phyloP scores from a whole-genome alignment of 2,888 invertebrate species.

The Galerucella pusilla region DNA sequence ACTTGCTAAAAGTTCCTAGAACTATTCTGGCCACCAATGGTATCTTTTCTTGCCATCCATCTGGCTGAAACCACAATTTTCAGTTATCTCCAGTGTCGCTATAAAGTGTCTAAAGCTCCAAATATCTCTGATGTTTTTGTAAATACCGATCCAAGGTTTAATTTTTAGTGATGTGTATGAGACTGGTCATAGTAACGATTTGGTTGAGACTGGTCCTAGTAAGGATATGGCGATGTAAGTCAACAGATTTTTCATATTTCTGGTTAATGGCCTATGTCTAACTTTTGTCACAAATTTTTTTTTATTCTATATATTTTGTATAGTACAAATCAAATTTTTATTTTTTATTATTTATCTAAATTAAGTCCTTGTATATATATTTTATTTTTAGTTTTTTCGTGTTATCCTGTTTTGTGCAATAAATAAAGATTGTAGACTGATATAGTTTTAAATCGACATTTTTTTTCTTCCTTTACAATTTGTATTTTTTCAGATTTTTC shows the following conservation, averaged over 20 bases:
- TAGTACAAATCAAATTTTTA: conserved; percentile 61
- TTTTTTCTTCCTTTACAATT: conserved; percentile 20
- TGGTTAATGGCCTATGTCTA: background rate
- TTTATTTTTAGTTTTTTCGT: conserved; percentile 56
- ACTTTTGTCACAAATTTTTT: conserved; percentile 49
- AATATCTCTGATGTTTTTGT: too few relatives aligned
- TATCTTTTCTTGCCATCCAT: too few relatives aligned
- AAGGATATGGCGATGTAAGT: background rate
- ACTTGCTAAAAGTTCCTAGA: too few relatives aligned
- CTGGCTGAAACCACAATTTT: too few relatives aligned
- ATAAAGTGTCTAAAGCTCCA: too few relatives aligned
- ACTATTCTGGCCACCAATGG: too few relatives aligned
- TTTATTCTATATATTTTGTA: conserved; percentile 53
- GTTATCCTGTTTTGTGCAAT: conserved; percentile 63
- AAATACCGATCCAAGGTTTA: too few relatives aligned
- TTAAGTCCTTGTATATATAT: conserved; percentile 58
- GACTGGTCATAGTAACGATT: too few relatives aligned
- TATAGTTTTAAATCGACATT: conserved; percentile 56
- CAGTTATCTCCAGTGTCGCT: too few relatives aligned
- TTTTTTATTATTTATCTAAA: conserved; percentile 60
- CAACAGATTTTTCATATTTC: background rate
- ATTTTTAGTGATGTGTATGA: too few relatives aligned
- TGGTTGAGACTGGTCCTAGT: too few relatives aligned
- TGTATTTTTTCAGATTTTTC: background rate
- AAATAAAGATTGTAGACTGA: conserved; percentile 64